Evolutionary conservation across 2,888 invertebrate genomes (phyloP).

Genomic region (Nineta flava): DNA sequence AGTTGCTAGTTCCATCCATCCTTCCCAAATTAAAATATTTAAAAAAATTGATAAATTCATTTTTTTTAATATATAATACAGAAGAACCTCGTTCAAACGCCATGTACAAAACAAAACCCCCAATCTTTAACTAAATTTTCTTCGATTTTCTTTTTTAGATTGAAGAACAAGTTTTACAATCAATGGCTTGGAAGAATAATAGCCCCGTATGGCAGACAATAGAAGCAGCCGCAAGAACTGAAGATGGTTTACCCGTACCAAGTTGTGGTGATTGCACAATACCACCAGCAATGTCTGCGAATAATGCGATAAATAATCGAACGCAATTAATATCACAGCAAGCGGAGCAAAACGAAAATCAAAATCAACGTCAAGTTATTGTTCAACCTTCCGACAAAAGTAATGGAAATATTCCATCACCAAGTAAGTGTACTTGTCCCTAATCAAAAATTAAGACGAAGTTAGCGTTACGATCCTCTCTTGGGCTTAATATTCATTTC

Average conservation of each 20-base stretch:
- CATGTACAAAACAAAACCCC: too few species aligned
- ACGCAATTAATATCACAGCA: neutral
- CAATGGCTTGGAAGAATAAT: slow-evolving; percentile 70
- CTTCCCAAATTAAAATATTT: too few species aligned
- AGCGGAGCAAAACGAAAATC: slow-evolving; percentile 10
- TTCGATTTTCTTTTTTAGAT: slow-evolving; percentile 45
- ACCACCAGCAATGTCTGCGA: slow-evolving; percentile 25
- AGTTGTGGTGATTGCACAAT: slow-evolving; percentile 61
- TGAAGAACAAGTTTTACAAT: slow-evolving; percentile 88
- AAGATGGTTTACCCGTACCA: slow-evolving; percentile 36
- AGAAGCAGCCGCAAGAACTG: slow-evolving; percentile 30
- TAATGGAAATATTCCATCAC: too few species aligned
- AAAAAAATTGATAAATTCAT: too few species aligned
- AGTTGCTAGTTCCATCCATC: too few species aligned
- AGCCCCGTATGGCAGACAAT: slow-evolving; percentile 82
- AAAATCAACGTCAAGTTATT: neutral
- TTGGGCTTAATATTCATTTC: too few species aligned
- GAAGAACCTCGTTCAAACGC: too few species aligned
- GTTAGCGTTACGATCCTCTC: too few species aligned
- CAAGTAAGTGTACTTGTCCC: too few species aligned
- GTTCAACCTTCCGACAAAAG: neutral
- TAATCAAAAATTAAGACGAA: too few species aligned
- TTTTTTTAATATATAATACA: too few species aligned
- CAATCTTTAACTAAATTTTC: too few species aligned
- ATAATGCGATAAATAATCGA: slow-evolving; percentile 19